Conservation (phyloP, 2,888 invertebrate species). For the Tetragonula carbonaria region DNA sequence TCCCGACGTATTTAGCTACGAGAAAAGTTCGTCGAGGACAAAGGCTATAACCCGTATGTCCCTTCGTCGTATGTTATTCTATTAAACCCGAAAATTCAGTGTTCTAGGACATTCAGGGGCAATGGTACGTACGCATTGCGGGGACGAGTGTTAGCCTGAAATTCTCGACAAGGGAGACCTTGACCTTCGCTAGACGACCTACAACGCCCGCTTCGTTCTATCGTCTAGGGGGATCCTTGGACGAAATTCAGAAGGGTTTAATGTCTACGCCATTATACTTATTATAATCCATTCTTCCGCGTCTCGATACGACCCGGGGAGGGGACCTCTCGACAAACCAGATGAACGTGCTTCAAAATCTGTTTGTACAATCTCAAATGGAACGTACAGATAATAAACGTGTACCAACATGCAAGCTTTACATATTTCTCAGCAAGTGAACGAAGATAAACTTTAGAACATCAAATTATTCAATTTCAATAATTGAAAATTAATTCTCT, state of each 20-base stretch:
- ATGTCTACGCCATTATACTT: constrained; percentile 65
- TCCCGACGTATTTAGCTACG: not conserved
- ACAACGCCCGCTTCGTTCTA: constrained; percentile 75
- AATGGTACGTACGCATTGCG: not conserved
- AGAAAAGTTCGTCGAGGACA: constrained; percentile 1
- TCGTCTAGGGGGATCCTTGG: constrained; percentile 58
- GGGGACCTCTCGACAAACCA: constrained; percentile 24
- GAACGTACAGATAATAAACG: too few relatives aligned
- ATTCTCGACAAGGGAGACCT: constrained; percentile 74
- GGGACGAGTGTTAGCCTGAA: constrained; percentile 26
- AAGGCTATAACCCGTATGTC: constrained; percentile 36
- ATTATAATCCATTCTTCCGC: constrained; percentile 63
- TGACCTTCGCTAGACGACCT: constrained; percentile 82
- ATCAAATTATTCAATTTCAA: too few relatives aligned
- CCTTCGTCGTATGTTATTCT: constrained; percentile 22
- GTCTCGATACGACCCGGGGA: constrained; percentile 45
- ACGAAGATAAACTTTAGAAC: too few relatives aligned
- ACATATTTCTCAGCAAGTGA: not conserved
- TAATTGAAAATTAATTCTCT: too few relatives aligned
- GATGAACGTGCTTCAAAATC: constrained; percentile 7
- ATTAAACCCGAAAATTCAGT: constrained; percentile 43
- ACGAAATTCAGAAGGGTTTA: constrained; percentile 71
- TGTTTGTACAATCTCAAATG: not conserved
- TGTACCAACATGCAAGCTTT: not conserved
- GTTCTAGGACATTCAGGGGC: constrained; percentile 27